These are phyloP conservation scores for Phoeniculus purpureus DNA, from an alignment of 2,797 vertebrate genomes.

Conservation along the genomic window DNA sequence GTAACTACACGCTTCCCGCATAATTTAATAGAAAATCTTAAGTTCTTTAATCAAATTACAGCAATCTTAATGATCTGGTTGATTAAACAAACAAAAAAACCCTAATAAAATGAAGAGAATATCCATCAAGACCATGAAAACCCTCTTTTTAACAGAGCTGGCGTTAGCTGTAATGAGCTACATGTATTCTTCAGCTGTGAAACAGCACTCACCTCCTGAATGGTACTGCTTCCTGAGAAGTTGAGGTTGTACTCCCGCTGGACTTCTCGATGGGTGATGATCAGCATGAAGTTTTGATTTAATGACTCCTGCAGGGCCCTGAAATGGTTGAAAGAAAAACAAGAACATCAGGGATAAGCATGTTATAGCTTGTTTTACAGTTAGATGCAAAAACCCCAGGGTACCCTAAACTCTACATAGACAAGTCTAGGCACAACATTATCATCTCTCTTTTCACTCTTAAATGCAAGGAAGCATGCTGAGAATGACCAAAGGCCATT, in stretches of 20 bases:
- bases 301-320: conserved; percentile 96
- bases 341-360: conserved; percentile 85
- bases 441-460: conserved; percentile 79
- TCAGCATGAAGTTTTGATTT: conserved; percentile 98
- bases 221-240: conserved; percentile 98
- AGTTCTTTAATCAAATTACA: conserved; percentile 62
- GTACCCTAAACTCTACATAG: conserved; percentile 83
- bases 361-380: conserved; percentile 89
- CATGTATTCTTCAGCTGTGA: conserved; percentile 79
- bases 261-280: conserved; percentile 96
- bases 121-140: conserved; percentile 66
- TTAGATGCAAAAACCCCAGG: conserved; percentile 83
- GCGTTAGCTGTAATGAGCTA: conserved; percentile 80
- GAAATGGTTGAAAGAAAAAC: conserved; percentile 80
- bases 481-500: conserved; percentile 81
- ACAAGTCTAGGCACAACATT: conserved; percentile 88
- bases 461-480: conserved; percentile 79
- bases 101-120: conserved; percentile 71
- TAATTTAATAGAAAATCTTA: neutral
- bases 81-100: conserved; percentile 71
- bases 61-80: conserved; percentile 54
- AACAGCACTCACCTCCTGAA: conserved; percentile 93
- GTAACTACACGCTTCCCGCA: conserved; percentile 28
- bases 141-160: conserved; percentile 72
- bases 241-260: conserved; percentile 99